Conservation (phyloP, 2,113 vertebrate species). For the Larimichthys polyactis region DNA sequence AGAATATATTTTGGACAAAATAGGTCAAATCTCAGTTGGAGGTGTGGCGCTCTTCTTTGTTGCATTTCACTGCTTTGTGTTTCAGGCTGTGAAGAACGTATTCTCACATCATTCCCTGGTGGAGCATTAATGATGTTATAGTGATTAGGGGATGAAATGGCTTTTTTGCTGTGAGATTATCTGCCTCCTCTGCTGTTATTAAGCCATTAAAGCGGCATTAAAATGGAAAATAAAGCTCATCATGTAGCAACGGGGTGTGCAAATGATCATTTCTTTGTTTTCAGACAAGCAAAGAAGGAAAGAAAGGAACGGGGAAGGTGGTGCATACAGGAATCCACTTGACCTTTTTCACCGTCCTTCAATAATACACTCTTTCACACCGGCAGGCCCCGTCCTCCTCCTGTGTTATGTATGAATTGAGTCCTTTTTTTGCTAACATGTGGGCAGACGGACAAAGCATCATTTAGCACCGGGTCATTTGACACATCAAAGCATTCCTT, state of each 20-base stretch:
- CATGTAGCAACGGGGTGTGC: not conserved
- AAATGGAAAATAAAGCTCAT: not conserved
- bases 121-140: not conserved
- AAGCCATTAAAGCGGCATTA: not conserved
- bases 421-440: slow-evolving; percentile 48
- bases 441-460: slow-evolving; percentile 66
- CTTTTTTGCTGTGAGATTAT: slow-evolving; percentile 16
- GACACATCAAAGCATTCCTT: slow-evolving; percentile 82
- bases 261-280: slow-evolving; percentile 14
- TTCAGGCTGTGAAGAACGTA: slow-evolving; percentile 17
- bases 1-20: slow-evolving; percentile 37
- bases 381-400: slow-evolving; percentile 9
- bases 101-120: slow-evolving; percentile 22
- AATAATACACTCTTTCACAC: slow-evolving; percentile 32
- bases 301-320: not conserved
- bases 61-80: slow-evolving; percentile 3
- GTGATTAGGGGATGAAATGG: slow-evolving; percentile 5
- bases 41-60: not conserved
- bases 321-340: slow-evolving; percentile 25
- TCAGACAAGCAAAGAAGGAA: not conserved
- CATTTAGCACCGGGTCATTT: slow-evolving; percentile 71
- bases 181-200: not conserved
- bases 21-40: slow-evolving; percentile 43
- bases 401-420: slow-evolving; percentile 56
- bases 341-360: slow-evolving; percentile 32